Evolutionary conservation across 2,888 invertebrate genomes (phyloP).

Genomic region (Conistra vaccinii): DNA sequence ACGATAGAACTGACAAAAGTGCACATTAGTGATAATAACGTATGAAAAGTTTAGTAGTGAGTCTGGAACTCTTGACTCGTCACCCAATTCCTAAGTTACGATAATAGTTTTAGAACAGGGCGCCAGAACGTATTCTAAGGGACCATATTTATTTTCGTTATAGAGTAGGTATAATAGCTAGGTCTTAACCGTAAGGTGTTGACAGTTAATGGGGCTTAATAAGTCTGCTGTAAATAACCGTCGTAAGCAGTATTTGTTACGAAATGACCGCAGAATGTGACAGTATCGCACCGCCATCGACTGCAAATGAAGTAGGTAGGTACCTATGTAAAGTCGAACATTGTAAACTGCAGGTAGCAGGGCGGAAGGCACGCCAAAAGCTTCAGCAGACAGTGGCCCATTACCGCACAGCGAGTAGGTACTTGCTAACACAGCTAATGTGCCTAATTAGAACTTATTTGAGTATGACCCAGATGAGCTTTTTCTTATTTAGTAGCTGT

Average conservation of each 20-base stretch:
- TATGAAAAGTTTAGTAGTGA: not conserved
- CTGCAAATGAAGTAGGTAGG: conserved; percentile 31
- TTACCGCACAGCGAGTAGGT: conserved; percentile 1
- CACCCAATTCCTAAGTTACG: not conserved
- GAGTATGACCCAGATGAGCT: not conserved
- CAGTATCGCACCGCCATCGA: conserved; percentile 45
- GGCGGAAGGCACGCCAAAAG: conserved; percentile 10
- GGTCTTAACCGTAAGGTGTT: not conserved
- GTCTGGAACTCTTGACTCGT: not conserved
- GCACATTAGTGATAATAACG: not conserved
- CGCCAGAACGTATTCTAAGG: not conserved
- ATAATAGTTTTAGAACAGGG: no score
- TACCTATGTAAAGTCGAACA: conserved; percentile 21
- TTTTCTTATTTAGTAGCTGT: not conserved
- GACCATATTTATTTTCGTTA: not conserved
- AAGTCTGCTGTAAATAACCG: conserved; percentile 25
- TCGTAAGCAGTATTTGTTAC: conserved; percentile 14
- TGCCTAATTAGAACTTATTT: conserved; percentile 13
- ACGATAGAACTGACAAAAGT: not conserved
- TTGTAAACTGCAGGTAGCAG: not conserved
- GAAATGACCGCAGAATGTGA: conserved; percentile 43
- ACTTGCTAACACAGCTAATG: conserved; percentile 25
- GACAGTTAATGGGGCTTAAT: conserved; percentile 24
- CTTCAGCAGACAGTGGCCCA: conserved; percentile 10
- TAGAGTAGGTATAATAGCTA: not conserved